Conservation (phyloP, 2,797 vertebrate genomes). For the Anas capensis region DNA sequence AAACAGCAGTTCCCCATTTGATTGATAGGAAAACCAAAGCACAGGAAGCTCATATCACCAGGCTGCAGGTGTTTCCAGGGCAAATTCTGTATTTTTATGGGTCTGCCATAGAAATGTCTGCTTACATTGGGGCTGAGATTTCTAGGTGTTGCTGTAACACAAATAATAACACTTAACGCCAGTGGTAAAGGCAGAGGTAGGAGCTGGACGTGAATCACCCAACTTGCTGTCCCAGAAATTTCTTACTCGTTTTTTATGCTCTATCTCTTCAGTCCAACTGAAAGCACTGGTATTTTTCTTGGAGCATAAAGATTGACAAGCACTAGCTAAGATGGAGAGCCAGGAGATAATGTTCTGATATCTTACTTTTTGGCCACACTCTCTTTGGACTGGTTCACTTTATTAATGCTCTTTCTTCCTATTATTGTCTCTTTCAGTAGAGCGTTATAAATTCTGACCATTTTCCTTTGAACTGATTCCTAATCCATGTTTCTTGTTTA, state of each 20-base stretch:
- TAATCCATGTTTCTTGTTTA: slow-evolving; percentile 62
- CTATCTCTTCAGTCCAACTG: not conserved
- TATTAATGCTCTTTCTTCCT: slow-evolving; percentile 43
- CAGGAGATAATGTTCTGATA: slow-evolving; percentile 7
- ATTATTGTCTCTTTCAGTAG: slow-evolving; percentile 58
- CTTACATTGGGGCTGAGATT: not conserved
- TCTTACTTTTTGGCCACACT: slow-evolving; percentile 12
- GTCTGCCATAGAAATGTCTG: not conserved
- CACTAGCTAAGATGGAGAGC: not conserved
- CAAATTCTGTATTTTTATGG: not conserved
- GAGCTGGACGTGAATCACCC: not conserved
- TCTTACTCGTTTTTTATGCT: not conserved
- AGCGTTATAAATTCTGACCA: slow-evolving; percentile 34
- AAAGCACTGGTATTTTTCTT: slow-evolving; percentile 17
- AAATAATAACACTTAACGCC: not conserved
- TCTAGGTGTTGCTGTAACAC: not conserved
- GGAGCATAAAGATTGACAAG: not conserved
- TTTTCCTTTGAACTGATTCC: slow-evolving; percentile 68
- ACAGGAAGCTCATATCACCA: not conserved
- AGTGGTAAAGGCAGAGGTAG: not conserved
- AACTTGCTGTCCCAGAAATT: not conserved
- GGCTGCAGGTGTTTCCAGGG: slow-evolving; percentile 47
- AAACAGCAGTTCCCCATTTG: not conserved
- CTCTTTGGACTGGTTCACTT: not conserved
- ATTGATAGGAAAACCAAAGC: not conserved